Evolutionary conservation across 2,888 invertebrate genomes (phyloP).

Genomic region (Tetrapedia diversipes): DNA sequence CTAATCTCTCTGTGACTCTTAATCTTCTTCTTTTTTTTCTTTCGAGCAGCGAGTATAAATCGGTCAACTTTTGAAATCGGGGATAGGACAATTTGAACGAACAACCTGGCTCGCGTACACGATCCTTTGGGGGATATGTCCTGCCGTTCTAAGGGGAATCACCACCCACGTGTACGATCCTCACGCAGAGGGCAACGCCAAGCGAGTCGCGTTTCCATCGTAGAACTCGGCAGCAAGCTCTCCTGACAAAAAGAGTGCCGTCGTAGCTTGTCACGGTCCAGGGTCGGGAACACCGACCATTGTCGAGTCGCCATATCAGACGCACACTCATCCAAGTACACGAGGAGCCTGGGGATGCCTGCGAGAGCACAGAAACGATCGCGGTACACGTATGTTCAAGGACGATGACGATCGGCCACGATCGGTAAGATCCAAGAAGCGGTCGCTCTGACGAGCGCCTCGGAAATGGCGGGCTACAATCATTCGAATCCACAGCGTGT

Average conservation of each 20-base stretch:
- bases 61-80: not conserved
- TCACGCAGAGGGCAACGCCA: conserved; percentile 64
- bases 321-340: conserved; percentile 47
- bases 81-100: conserved; percentile 33
- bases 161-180: conserved; percentile 68
- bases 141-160: conserved; percentile 71
- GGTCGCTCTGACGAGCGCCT: conserved; percentile 67
- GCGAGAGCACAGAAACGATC: conserved; percentile 65
- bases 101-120: conserved; percentile 70
- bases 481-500: conserved; percentile 81
- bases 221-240: conserved; percentile 68
- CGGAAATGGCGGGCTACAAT: conserved; percentile 81
- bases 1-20: conserved; percentile 23
- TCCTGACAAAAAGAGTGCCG: conserved; percentile 71
- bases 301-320: conserved; percentile 55
- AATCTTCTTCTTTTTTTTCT: conserved; percentile 1
- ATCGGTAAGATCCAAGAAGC: conserved; percentile 71
- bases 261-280: conserved; percentile 57
- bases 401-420: conserved; percentile 72
- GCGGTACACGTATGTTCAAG: conserved; percentile 62
- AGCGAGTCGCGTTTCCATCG: conserved; percentile 65
- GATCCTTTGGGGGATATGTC: conserved; percentile 75
- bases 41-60: not conserved
- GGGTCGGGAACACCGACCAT: conserved; percentile 53
- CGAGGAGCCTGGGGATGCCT: conserved; percentile 61